Percentiles rank a stretch among this genome's conserved stretches.
These are phyloP conservation scores for Coendou prehensilis DNA, from an alignment of 2,797 vertebrate species.

Conservation along the genomic window DNA sequence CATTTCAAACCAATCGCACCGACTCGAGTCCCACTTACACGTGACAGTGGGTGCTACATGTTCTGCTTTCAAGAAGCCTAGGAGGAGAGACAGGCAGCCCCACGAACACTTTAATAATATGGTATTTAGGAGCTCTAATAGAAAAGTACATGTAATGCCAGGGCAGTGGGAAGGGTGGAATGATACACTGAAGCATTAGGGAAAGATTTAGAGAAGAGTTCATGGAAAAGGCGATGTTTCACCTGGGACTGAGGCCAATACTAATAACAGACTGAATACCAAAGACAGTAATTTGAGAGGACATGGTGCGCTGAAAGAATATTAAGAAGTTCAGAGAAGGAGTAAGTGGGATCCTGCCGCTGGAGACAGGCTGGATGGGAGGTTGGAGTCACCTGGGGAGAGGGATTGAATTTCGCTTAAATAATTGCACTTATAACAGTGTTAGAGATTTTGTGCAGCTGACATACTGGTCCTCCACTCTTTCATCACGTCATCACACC, in stretches of 20 bases:
- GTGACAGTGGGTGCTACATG: neutral
- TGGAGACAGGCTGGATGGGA: neutral
- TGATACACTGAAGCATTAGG: neutral
- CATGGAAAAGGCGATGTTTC: neutral
- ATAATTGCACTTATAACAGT: neutral
- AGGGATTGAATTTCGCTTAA: neutral
- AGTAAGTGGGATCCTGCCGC: neutral
- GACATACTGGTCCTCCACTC: neutral
- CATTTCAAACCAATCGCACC: neutral
- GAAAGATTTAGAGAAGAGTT: neutral
- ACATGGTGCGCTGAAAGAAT: neutral
- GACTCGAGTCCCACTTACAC: neutral
- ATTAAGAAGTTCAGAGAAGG: neutral
- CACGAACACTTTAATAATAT: neutral
- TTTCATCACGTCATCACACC: no score
- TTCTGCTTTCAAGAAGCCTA: conserved; percentile 11
- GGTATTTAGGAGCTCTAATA: neutral
- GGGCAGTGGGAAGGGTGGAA: neutral
- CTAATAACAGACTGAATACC: neutral
- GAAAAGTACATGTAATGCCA: conserved; percentile 8
- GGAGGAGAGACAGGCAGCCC: neutral
- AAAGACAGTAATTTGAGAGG: neutral
- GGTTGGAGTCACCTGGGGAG: neutral
- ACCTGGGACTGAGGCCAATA: neutral
- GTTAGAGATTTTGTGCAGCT: neutral